Base-by-base conservation (phyloP, 2,797 vertebrate species). In the Nyctalus aviator region DNA sequence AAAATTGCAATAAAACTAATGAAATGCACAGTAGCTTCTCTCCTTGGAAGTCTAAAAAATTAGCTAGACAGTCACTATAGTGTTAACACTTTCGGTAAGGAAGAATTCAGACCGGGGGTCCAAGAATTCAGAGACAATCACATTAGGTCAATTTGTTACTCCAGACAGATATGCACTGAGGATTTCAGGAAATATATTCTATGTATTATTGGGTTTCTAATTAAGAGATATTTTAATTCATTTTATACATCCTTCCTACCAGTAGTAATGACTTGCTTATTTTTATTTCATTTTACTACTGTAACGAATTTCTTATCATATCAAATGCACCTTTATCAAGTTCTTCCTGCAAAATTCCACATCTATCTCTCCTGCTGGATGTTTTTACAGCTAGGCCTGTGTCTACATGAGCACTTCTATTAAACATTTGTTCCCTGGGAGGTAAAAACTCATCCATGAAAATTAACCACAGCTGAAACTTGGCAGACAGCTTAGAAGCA, bases 391-490 rank as follows among this genome's bases (percentile, higher is more conserved):
- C 94, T 64, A 91, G 25, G 12, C 55, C 66, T 83, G 20, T 85
- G 89, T 94, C 91, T 81, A 35, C 37, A 9, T 91, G 72, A 97
- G 90, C 46, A n/a, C 37, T 93, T 95, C 81, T 95, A 93, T 82
- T 93, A 78, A 20, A 46, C 76, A 87, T 94, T 95, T 95, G 85
- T 69, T 92, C 93, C 85, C 88, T 72, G 93, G 87, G 50, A 95
- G 27, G 94, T 95, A 90, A 94, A 94, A 93, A 50, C 82, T 90
- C 87, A 84, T 78, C 94, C 71, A 93, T 72, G 95, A 96, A 97
- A 97, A 94, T 96, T 95, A 94, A 96, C 73, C 90, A 82, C 94
- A 93, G 84, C 86, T 94, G 55, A 95, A 94, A 84, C 68, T 95
- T 94, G 95, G 94, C 94, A 88, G 76, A 69, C 75, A 78, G 64